Evolutionary conservation across 2,888 invertebrate species (phyloP), one percentile per base, ranked within the genome.

Genomic region (Ornithoptera alexandrae): DNA sequence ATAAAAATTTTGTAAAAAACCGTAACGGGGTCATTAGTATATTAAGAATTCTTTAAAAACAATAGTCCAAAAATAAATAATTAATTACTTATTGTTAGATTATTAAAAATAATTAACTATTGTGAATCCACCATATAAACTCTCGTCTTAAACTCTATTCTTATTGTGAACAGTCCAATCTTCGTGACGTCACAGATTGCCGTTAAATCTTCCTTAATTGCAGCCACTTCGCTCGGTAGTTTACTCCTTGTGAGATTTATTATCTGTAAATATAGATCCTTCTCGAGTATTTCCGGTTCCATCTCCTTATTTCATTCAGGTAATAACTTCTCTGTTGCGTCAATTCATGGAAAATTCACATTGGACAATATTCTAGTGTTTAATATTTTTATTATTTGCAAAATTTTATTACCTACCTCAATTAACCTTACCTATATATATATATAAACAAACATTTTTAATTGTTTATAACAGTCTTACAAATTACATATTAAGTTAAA

Each of bases 151-250:
- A 59, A 65, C 24, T 39, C 39, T 15, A 22, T 64, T 8, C 59
- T 39, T 17, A 20, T 46, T 65, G 5, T 18, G 50, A 22, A 8
- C n/a, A 59, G 22, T 65, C 24, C 65, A 65, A 30, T 59, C 59
- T 59, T n/a, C 46, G 65, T 50, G 30, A 60, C 30, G 57, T 57
- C n/a, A 20, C 39, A 57, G 57, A 58, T 65, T 65, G 20, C 58
- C 22, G 7, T 36, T 65, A 36, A 58, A 39, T 65, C 57, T 39
- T 57, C 57, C 36, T 57, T 65, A 58, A 65, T 60, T 60, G 60
- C 60, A 66, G 53, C 66, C 66, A 66, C 60, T 66, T 59, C 22
- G 36, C 50, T 46, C 53, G n/a, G 59, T 30, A 59, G 30, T 66
- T 60, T 58, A 58, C 65, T 58, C 12, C 56, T 64, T 8, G n/a